phyloP scores from a whole-genome alignment of 1,140 invertebrate species.

The Protaetia brevitarsis region DNA sequence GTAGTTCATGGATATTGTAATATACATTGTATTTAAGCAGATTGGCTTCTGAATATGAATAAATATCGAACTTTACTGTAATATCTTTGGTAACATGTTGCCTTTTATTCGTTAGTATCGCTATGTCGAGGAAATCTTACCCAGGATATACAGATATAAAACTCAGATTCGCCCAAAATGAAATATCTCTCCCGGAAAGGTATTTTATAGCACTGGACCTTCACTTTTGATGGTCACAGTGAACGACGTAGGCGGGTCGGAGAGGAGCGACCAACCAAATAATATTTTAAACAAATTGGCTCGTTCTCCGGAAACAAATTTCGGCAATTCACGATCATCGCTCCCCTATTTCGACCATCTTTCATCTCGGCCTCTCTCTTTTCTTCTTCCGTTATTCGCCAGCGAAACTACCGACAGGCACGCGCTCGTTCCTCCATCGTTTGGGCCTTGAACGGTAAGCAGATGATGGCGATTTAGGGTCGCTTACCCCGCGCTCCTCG shows the following conservation, averaged over 20 bases:
- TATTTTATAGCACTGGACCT: background rate
- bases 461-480: background rate
- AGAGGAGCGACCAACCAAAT: background rate
- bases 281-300: constrained; percentile 13
- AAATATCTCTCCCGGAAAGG: constrained; percentile 13
- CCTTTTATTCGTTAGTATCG: no score
- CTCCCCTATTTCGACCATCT: background rate
- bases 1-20: no score
- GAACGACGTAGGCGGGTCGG: background rate
- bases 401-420: no score
- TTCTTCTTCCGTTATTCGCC: no score
- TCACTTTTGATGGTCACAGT: background rate
- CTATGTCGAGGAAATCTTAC: no score
- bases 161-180: background rate
- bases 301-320: background rate
- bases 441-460: no score
- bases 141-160: no score
- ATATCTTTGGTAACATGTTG: no score
- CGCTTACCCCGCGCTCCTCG: background rate
- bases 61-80: no score
- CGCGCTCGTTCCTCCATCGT: background rate
- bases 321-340: background rate
- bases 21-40: no score
- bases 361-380: background rate
- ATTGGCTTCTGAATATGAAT: no score